Evolutionary conservation across 2,797 vertebrate genomes (phyloP), one percentile per base, ranked within the genome.

Genomic region (Selene dorsalis): DNA sequence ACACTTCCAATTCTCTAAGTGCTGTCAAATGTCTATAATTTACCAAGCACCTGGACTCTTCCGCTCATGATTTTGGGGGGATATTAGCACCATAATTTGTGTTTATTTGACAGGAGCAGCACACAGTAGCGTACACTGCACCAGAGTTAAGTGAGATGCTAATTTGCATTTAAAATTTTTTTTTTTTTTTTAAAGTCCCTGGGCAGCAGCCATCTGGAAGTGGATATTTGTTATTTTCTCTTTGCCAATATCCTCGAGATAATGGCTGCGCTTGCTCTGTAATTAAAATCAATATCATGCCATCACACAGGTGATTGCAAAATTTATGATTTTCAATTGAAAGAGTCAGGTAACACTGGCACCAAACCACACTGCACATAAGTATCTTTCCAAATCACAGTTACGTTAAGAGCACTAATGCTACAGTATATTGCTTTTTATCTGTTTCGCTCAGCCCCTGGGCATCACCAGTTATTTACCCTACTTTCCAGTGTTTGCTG

Each of bases 131-230:
- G 84, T 75, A 81, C 63, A 74, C 65, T 50, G 65, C 61, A 80
- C 17, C 75, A 58, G 74, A 67, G 58, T 84, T 87, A 84, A 83
- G 74, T 61, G 35, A 72, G 48, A 77, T 0, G n/a, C 81, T 86
- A 73, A 93, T 92, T 90, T 75, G 66, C 69, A 79, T 80, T 48
- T 81, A n/a, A n/a, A n/a, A 75, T 80, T 67, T 69, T 38, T 35
- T 5, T 8, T 35, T 35, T 8, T 35, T 35, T 35, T 35, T 35
- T 35, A 35, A 32, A 38, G 71, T 90, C 78, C 50, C 73, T 78
- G 65, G 67, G 70, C 83, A 79, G 20, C 64, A 87, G 79, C 84
- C 91, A 92, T 92, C 85, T 93, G 92, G 89, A 88, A 77, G 50
- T 58, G 55, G 71, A 60, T 76, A 75, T 85, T 73, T 81, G 65